A percentile compares a stretch with the other conserved stretches of the same genome.
Evolutionary conservation across 1,140 invertebrate species (phyloP).

Genomic region (Cydia amplana): DNA sequence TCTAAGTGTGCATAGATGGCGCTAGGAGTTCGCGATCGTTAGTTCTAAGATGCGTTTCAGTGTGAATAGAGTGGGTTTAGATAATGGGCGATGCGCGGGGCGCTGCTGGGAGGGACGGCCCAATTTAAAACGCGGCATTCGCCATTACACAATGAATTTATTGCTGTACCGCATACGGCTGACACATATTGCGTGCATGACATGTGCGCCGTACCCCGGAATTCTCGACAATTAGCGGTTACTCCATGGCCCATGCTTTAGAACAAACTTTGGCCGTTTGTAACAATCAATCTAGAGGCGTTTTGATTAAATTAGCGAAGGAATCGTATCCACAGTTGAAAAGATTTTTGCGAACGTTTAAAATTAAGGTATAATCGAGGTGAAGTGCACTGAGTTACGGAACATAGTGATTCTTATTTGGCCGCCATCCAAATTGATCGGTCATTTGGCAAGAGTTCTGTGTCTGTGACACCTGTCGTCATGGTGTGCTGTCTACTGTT

Average conservation of each 20-base stretch:
- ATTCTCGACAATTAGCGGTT: conserved; percentile 62
- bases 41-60: conserved; percentile 56
- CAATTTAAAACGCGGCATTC: conserved; percentile 68
- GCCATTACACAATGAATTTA: conserved; percentile 77
- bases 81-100: conserved; percentile 69
- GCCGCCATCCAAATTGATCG: conserved; percentile 62
- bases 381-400: conserved; percentile 44
- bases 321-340: background rate
- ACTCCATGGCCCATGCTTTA: conserved; percentile 17
- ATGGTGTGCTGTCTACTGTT: conserved; percentile 49
- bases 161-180: conserved; percentile 62
- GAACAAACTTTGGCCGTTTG: conserved; percentile 24
- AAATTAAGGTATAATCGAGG: conserved; percentile 5
- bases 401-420: conserved; percentile 53
- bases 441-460: conserved; percentile 66
- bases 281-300: conserved; percentile 24
- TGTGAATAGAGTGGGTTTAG: conserved; percentile 64
- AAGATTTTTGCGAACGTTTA: conserved; percentile 21
- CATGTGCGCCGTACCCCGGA: conserved; percentile 54
- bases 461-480: conserved; percentile 62
- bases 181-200: conserved; percentile 73
- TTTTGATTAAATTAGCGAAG: conserved; percentile 21
- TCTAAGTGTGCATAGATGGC: conserved; percentile 44
- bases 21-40: conserved; percentile 38
- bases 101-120: conserved; percentile 72